These are phyloP conservation scores for Epistrophe grossulariae DNA, from an alignment of 2,888 invertebrate species.

Conservation along the genomic window DNA sequence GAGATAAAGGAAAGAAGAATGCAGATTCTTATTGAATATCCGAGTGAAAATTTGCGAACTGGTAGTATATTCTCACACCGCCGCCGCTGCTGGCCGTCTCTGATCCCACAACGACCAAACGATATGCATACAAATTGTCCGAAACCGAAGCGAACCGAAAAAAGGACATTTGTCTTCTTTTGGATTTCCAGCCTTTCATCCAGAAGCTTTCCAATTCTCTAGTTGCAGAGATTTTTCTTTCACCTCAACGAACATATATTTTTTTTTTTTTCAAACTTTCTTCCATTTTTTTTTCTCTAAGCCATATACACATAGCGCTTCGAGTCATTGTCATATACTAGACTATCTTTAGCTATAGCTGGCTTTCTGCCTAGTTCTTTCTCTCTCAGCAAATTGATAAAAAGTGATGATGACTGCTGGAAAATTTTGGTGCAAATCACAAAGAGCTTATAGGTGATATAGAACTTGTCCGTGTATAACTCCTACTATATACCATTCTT, in stretches of 20 bases:
- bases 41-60: slow-evolving; percentile 63
- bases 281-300: slow-evolving; percentile 17
- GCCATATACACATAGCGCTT: slow-evolving; percentile 16
- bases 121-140: slow-evolving; percentile 69
- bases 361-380: slow-evolving; percentile 23
- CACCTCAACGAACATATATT: slow-evolving; percentile 47
- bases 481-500: slow-evolving; percentile 23
- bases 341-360: background rate
- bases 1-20: slow-evolving; percentile 42
- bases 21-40: slow-evolving; percentile 65
- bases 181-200: slow-evolving; percentile 68
- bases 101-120: slow-evolving; percentile 25
- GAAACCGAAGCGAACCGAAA: slow-evolving; percentile 50
- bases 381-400: slow-evolving; percentile 68
- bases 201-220: slow-evolving; percentile 57
- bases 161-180: slow-evolving; percentile 74
- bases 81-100: too few species aligned
- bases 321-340: background rate
- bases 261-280: slow-evolving; percentile 10
- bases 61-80: background rate
- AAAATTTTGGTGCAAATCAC: slow-evolving; percentile 75
- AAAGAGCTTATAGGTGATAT: slow-evolving; percentile 61
- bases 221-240: slow-evolving; percentile 64
- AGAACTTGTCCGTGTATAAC: slow-evolving; percentile 8
- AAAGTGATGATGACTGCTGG: slow-evolving; percentile 75